Conservation (phyloP, 2,113 vertebrate species). For the Aptenodytes patagonicus region DNA sequence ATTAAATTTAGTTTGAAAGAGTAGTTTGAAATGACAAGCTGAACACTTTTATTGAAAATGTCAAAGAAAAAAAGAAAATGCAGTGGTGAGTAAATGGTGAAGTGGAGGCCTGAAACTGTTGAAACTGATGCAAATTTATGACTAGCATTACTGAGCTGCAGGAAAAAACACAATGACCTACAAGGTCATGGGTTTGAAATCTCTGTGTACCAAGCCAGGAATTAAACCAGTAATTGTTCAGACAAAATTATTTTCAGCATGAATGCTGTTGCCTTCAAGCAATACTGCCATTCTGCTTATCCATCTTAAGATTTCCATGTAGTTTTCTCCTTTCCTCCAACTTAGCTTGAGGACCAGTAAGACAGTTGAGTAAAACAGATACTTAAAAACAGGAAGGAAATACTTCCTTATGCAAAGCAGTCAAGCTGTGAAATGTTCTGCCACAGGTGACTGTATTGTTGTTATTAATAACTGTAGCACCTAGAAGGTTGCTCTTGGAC, state of each 20-base stretch:
- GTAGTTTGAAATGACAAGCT: background rate
- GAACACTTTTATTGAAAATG: background rate
- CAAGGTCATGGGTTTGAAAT: background rate
- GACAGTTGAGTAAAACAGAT: background rate
- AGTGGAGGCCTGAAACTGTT: background rate
- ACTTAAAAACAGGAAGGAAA: background rate
- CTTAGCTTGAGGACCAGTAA: background rate
- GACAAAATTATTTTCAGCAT: background rate
- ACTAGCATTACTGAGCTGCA: background rate
- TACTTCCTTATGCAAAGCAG: background rate
- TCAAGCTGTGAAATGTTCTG: background rate
- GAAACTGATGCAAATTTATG: background rate
- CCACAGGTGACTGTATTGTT: background rate
- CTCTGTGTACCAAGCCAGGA: background rate
- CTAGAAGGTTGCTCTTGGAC: background rate
- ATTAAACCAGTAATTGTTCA: background rate
- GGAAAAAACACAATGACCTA: background rate
- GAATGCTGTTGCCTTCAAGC: background rate
- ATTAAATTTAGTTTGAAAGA: background rate
- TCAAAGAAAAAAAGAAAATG: background rate
- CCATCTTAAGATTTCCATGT: background rate
- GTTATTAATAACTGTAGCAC: background rate
- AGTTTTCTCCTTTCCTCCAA: background rate
- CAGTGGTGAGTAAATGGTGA: background rate
- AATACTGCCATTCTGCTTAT: background rate